Evolutionary conservation across 2,888 invertebrate genomes (phyloP).

Genomic region (Cybosia mesomella): DNA sequence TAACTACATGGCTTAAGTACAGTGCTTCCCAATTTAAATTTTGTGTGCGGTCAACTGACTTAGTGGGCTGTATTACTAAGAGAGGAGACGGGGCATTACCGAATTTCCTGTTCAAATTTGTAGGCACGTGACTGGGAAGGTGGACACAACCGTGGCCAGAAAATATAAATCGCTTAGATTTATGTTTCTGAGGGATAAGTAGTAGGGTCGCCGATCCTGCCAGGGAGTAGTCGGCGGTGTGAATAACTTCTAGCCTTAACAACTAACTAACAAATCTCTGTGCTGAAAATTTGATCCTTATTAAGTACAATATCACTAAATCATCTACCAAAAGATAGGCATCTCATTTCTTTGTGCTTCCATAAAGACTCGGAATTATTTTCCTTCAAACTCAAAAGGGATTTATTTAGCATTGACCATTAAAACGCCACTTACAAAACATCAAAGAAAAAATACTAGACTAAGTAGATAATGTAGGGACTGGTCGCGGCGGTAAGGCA

Average conservation of each 20-base stretch:
- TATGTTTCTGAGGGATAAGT: neutral
- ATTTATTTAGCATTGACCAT: too few relatives aligned
- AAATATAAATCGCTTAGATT: neutral
- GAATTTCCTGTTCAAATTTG: neutral
- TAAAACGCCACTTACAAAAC: too few relatives aligned
- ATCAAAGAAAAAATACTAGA: too few relatives aligned
- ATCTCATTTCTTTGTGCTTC: too few relatives aligned
- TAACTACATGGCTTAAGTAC: neutral
- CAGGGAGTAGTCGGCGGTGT: neutral
- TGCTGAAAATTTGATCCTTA: too few relatives aligned
- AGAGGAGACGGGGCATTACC: neutral
- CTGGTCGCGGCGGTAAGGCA: too few relatives aligned
- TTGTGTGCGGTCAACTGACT: neutral
- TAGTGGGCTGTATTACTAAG: neutral
- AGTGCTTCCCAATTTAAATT: neutral
- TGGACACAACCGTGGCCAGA: neutral
- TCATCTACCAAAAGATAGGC: too few relatives aligned
- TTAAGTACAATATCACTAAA: too few relatives aligned
- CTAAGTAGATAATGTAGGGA: too few relatives aligned
- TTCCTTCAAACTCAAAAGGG: too few relatives aligned
- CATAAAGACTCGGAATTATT: too few relatives aligned
- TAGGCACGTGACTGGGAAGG: neutral
- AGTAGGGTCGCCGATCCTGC: neutral
- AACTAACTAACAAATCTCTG: too few relatives aligned
- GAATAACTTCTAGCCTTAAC: neutral